phyloP scores from a whole-genome alignment of 2,797 vertebrate species.

The Antrozous pallidus region DNA sequence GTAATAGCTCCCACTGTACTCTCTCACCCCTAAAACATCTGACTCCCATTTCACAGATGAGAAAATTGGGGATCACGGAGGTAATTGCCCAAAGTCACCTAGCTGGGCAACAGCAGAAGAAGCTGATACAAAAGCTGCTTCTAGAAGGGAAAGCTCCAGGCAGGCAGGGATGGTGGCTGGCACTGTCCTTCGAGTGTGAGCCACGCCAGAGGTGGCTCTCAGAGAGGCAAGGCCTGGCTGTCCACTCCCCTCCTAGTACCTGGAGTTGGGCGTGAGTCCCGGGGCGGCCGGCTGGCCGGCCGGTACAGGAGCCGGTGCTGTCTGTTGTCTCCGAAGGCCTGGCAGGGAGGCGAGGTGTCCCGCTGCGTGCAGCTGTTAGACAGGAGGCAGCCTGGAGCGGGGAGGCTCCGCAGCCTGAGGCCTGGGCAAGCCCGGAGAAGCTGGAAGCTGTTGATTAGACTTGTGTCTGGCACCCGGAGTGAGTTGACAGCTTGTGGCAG shows the following conservation, averaged over 20 bases:
- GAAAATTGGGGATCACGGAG: background rate
- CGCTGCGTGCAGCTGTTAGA: constrained; percentile 26
- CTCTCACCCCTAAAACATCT: background rate
- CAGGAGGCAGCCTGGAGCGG: constrained; percentile 32
- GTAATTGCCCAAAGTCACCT: background rate
- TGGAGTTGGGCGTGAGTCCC: background rate
- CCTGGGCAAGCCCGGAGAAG: constrained; percentile 62
- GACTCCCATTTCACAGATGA: background rate
- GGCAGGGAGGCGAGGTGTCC: constrained; percentile 53
- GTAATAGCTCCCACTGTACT: background rate
- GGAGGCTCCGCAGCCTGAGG: constrained; percentile 2
- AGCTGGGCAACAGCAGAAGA: background rate
- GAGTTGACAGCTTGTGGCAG: constrained; percentile 50
- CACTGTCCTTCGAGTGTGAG: too few species aligned
- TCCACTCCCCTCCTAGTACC: background rate
- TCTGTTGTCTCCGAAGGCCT: constrained; percentile 39
- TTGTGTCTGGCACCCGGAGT: constrained; percentile 35
- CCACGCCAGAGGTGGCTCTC: background rate
- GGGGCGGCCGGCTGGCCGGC: background rate
- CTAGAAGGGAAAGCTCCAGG: background rate
- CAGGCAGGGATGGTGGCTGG: background rate
- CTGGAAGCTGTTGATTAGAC: constrained; percentile 52
- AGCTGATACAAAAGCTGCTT: background rate
- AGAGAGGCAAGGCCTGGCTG: background rate
- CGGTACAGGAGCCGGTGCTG: background rate